These are phyloP conservation scores for Scomber colias DNA, from an alignment of 2,113 vertebrate genomes.

Conservation along the genomic window DNA sequence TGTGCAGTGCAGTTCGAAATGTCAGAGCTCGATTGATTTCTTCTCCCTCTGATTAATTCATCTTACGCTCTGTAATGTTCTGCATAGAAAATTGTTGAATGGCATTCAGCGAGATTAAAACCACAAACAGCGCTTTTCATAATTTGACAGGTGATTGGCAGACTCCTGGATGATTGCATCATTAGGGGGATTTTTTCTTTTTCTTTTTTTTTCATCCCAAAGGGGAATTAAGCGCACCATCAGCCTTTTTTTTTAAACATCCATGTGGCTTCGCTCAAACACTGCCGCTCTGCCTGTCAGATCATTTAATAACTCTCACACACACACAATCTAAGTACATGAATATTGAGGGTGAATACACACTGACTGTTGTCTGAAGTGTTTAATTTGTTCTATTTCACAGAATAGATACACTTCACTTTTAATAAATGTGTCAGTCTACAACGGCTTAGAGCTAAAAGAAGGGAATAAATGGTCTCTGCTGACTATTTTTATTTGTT, in stretches of 20 bases:
- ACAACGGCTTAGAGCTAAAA: neutral
- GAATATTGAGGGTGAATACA: neutral
- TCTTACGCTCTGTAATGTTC: slow-evolving; percentile 76
- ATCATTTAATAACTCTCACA: slow-evolving; percentile 40
- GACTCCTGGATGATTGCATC: slow-evolving; percentile 77
- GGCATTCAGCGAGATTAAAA: slow-evolving; percentile 82
- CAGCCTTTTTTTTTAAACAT: slow-evolving; percentile 41
- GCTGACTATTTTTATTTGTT: too few relatives aligned
- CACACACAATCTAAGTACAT: neutral
- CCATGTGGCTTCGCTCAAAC: slow-evolving; percentile 28
- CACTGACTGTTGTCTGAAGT: neutral
- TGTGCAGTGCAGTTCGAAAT: slow-evolving; percentile 78
- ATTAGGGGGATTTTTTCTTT: slow-evolving; percentile 61
- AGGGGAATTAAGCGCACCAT: slow-evolving; percentile 59
- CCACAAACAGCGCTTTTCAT: slow-evolving; percentile 80
- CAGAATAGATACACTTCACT: slow-evolving; percentile 9
- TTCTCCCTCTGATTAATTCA: slow-evolving; percentile 85
- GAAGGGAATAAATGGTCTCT: neutral
- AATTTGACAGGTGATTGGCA: slow-evolving; percentile 84
- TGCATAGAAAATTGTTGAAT: slow-evolving; percentile 79
- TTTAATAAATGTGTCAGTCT: neutral
- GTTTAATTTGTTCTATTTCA: neutral
- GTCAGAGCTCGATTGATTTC: slow-evolving; percentile 83
- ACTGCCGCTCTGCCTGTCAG: slow-evolving; percentile 36
- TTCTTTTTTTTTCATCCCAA: slow-evolving; percentile 16